Percentiles rank a stretch among this genome's conserved stretches.
Evolutionary conservation across 2,888 invertebrate genomes (phyloP).

Genomic region (Meiosimyza decipiens): DNA sequence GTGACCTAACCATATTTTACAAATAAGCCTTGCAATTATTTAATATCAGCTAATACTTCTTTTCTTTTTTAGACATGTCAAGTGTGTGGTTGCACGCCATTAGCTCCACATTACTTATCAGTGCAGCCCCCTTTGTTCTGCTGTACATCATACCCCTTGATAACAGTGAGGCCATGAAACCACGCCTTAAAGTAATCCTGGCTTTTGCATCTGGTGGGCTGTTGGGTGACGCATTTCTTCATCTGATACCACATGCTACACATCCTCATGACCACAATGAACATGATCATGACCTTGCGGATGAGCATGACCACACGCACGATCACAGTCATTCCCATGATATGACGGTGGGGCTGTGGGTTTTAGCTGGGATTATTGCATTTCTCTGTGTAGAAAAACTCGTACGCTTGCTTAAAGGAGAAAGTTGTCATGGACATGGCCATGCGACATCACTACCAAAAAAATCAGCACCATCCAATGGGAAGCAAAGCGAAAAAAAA

Average conservation of each 20-base stretch:
- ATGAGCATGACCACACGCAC: constrained; percentile 60
- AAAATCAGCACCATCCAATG: constrained; percentile 34
- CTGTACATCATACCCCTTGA: constrained; percentile 93
- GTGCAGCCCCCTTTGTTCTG: constrained; percentile 93
- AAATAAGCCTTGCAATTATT: too few species aligned
- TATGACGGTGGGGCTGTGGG: constrained; percentile 93
- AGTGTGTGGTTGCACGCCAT: constrained; percentile 82
- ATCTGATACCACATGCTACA: constrained; percentile 96
- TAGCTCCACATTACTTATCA: constrained; percentile 91
- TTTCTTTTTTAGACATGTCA: constrained; percentile 53
- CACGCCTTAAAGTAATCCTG: constrained; percentile 87
- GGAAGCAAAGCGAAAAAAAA: constrained; percentile 45
- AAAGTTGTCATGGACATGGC: constrained; percentile 69
- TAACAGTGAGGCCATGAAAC: constrained; percentile 83
- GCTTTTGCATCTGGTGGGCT: constrained; percentile 96
- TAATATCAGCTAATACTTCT: not conserved
- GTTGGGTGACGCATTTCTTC: constrained; percentile 97
- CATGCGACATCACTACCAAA: constrained; percentile 47
- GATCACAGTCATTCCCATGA: constrained; percentile 77
- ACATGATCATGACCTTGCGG: constrained; percentile 66
- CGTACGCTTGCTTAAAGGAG: constrained; percentile 87
- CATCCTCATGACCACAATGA: constrained; percentile 67
- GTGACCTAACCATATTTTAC: too few species aligned
- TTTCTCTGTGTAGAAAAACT: constrained; percentile 95
- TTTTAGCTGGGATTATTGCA: constrained; percentile 90